Evolutionary conservation across 2,888 invertebrate genomes (phyloP).

Genomic region (Volucella inanis): DNA sequence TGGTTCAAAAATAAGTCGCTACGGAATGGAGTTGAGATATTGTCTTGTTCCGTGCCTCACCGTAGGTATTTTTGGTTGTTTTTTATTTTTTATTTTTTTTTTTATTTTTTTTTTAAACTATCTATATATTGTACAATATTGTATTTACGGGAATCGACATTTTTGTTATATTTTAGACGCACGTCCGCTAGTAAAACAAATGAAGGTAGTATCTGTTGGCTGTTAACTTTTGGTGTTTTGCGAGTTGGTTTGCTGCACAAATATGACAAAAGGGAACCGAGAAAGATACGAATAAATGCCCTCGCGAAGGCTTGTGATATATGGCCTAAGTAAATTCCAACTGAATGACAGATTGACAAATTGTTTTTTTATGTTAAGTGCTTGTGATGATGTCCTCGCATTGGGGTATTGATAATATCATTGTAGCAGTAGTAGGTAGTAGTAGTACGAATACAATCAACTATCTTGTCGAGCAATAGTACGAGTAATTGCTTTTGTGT

Average conservation of each 20-base stretch:
- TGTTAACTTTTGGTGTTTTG: not conserved
- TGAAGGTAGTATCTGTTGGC: constrained; percentile 43
- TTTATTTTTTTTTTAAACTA: not conserved
- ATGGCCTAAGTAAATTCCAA: constrained; percentile 65
- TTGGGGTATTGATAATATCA: not conserved
- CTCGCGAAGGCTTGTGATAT: constrained; percentile 51
- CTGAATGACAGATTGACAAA: constrained; percentile 70
- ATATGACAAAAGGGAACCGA: constrained; percentile 55
- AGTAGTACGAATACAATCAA: constrained; percentile 20
- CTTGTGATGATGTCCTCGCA: constrained; percentile 33
- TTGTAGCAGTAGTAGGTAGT: constrained; percentile 8
- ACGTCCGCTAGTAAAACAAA: constrained; percentile 37
- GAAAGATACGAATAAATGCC: constrained; percentile 48
- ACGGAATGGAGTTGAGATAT: constrained; percentile 25
- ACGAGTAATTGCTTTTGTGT: constrained; percentile 65
- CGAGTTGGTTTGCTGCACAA: constrained; percentile 48
- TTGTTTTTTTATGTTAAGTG: constrained; percentile 69
- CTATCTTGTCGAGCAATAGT: constrained; percentile 39
- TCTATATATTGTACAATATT: not conserved
- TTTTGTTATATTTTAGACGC: constrained; percentile 26
- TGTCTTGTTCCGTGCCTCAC: constrained; percentile 20
- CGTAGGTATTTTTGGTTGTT: constrained; percentile 15
- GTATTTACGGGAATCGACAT: constrained; percentile 30
- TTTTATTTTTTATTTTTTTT: not conserved
- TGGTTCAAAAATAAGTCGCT: constrained; percentile 41